Percentiles rank a stretch among this genome's conserved stretches.
Evolutionary conservation across 2,113 vertebrate species (phyloP).

Genomic region (Entomyzon cyanotis): DNA sequence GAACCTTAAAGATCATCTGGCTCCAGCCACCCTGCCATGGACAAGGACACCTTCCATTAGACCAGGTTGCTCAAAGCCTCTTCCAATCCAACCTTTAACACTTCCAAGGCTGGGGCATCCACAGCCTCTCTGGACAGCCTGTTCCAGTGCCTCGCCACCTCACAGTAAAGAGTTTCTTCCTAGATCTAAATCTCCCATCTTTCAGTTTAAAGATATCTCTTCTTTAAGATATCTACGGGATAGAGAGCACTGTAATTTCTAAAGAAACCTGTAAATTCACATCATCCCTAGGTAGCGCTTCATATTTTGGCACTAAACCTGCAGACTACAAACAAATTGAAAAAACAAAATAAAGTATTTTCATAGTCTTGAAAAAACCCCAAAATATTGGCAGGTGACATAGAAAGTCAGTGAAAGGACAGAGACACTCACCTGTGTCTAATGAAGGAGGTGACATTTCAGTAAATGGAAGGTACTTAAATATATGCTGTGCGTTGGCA

Average conservation of each 20-base stretch:
- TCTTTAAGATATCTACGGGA: too few relatives aligned
- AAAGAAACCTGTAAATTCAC: neutral
- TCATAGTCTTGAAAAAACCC: neutral
- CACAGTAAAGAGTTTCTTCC: neutral
- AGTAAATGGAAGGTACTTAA: slow-evolving; percentile 39
- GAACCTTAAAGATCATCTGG: neutral
- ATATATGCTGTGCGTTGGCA: neutral
- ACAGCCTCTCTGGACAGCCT: neutral
- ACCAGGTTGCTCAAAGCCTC: neutral
- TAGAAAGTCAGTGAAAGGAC: slow-evolving; percentile 17
- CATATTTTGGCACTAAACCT: neutral
- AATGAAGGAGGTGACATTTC: slow-evolving; percentile 58
- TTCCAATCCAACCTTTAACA: neutral
- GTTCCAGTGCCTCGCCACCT: neutral
- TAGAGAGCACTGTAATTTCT: neutral
- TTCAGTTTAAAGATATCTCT: neutral
- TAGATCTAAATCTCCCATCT: neutral
- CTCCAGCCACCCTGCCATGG: neutral
- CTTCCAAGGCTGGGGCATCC: neutral
- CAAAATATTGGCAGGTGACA: neutral
- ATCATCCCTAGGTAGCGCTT: neutral
- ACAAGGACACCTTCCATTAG: neutral
- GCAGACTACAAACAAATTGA: neutral
- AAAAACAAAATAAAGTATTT: neutral
- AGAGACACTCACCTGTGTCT: slow-evolving; percentile 54